Conservation (phyloP, 2,113 vertebrate species). For the Rafetus swinhoei region DNA sequence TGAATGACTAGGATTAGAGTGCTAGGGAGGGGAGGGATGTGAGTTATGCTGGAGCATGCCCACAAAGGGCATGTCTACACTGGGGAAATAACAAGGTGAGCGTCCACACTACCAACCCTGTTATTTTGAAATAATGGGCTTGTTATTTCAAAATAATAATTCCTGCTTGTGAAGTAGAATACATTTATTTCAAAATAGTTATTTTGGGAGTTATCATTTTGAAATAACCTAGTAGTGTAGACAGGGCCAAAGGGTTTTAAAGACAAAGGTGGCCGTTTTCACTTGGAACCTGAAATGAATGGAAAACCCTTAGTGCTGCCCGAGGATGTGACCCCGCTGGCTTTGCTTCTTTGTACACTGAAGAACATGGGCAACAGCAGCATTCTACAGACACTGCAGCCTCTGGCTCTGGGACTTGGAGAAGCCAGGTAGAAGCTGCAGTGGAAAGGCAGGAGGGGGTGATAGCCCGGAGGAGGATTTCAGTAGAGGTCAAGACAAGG, state of each 20-base stretch:
- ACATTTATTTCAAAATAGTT: too few species aligned
- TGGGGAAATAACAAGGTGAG: too few species aligned
- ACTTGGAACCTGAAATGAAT: background rate
- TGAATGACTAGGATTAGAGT: background rate
- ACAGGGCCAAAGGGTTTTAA: background rate
- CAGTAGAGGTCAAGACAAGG: slow-evolving; percentile 1
- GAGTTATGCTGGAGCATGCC: rapidly evolving
- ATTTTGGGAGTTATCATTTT: too few species aligned
- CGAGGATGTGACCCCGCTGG: background rate
- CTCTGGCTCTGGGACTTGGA: background rate
- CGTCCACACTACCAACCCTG: too few species aligned
- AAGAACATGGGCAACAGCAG: background rate
- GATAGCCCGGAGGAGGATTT: background rate
- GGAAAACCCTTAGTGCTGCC: background rate
- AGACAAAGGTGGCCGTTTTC: background rate
- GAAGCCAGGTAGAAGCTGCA: background rate
- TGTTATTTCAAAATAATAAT: too few species aligned
- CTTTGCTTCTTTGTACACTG: background rate
- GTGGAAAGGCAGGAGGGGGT: background rate
- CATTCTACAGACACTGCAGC: background rate
- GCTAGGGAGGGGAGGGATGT: background rate
- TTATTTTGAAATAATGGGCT: too few species aligned
- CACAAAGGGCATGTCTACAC: background rate
- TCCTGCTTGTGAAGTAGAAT: too few species aligned
- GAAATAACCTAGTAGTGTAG: too few species aligned